phyloP scores from a whole-genome alignment of 2,888 invertebrate genomes.

The Macrosoma leucophasiata region DNA sequence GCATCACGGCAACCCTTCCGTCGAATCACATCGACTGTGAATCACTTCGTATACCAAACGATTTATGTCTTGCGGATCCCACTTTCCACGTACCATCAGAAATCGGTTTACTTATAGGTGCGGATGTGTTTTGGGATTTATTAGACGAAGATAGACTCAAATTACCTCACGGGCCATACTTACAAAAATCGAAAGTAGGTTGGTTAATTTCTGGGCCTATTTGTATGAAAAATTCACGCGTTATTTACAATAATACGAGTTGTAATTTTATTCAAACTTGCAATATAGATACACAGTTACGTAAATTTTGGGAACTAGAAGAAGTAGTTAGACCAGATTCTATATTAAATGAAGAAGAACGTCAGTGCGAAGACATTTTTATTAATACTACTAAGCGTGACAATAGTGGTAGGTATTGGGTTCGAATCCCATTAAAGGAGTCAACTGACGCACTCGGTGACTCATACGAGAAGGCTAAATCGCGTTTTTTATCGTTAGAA shows the following conservation, averaged over 20 bases:
- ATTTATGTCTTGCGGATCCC: conserved; percentile 20
- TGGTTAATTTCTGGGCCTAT: conserved; percentile 22
- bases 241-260: conserved; percentile 13
- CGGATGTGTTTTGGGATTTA: too few species aligned
- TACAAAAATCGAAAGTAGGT: conserved; percentile 23
- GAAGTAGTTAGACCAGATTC: conserved; percentile 5
- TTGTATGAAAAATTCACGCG: neutral
- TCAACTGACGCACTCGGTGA: too few species aligned
- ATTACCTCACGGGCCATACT: conserved; percentile 17
- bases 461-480: neutral
- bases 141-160: conserved; percentile 17
- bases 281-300: too few species aligned
- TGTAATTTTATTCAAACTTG: conserved; percentile 17
- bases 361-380: conserved; percentile 12
- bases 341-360: conserved; percentile 9
- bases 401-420: conserved; percentile 10
- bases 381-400: conserved; percentile 13
- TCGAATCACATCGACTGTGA: conserved; percentile 8
- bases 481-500: conserved; percentile 6
- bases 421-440: too few species aligned
- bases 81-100: conserved; percentile 11
- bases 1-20: conserved; percentile 13
- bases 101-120: conserved; percentile 22
- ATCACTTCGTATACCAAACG: conserved; percentile 11
- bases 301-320: conserved; percentile 22